Evolutionary conservation across 2,797 vertebrate genomes (phyloP), one percentile per base, ranked within the genome.

Genomic region (Mormyrus hasselquistii): DNA sequence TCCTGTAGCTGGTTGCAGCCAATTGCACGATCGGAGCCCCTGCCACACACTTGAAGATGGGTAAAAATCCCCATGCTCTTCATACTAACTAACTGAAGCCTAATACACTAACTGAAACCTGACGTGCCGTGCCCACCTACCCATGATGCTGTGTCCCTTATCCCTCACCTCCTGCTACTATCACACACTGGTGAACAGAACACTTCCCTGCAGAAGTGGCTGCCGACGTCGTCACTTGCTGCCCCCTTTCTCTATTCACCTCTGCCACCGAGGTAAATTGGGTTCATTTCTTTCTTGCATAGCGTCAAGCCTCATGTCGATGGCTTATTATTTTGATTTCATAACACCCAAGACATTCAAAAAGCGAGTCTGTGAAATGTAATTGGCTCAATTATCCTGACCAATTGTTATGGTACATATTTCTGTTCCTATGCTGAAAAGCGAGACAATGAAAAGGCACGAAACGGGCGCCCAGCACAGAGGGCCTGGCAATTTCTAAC

Each of bases 341-440:
- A 79, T 79, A 79, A 79, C 6, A 79, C 38, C 73, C 73, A 19
- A 79, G 73, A 79, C 38, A n/a, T 79, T 12, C 38, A 9, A 79
- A 79, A 44, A 9, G 73, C 73, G 38, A 44, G 38, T 19, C 38
- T 79, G 73, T 79, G 34, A 79, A 79, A 79, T 79, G 41, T 41
- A 79, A 79, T 79, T 79, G 73, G 16, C 38, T n/a, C 73, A 79
- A 79, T 79, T 79, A 79, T 79, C 38, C 38, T n/a, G 73, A 79
- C 73, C 73, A 79, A 79, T 44, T 79, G 73, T 79, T 41, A 79
- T 5, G 41, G 38, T 79, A 44, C 38, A 79, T 79, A 44, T 79
- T 79, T 47, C 41, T 79, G 38, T 44, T 79, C 38, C 38, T 44
- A 44, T 9, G 16, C 38, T 79, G 73, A 79, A 79, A 79, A 44